Conservation (phyloP, 2,888 invertebrate genomes). For the Ophion slaviceki region DNA sequence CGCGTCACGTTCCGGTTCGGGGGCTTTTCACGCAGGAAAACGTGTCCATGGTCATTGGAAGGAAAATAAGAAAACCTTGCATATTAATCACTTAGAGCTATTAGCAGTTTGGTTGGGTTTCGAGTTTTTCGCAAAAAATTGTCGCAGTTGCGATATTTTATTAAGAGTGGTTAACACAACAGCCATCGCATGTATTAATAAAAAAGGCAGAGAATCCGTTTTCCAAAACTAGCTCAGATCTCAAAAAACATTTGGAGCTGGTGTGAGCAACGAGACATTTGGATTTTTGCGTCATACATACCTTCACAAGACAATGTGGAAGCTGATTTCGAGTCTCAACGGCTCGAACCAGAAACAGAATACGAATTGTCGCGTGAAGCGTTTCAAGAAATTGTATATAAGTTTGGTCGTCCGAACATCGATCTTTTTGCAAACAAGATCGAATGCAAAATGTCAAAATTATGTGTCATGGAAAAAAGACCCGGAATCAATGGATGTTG, state of each 20-base stretch:
- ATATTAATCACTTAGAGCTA: too few species aligned
- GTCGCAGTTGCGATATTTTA: too few species aligned
- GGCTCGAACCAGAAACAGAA: constrained; percentile 11
- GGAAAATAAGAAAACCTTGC: too few species aligned
- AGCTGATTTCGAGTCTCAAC: too few species aligned
- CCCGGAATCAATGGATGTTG: neutral
- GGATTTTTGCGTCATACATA: neutral
- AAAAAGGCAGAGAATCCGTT: too few species aligned
- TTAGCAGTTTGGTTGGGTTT: too few species aligned
- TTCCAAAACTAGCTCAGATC: neutral
- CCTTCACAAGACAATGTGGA: too few species aligned
- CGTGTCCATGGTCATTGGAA: neutral
- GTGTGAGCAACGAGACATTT: constrained; percentile 15
- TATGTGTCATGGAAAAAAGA: neutral
- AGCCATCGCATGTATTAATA: neutral
- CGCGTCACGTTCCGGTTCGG: constrained; percentile 13
- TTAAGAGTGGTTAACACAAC: neutral
- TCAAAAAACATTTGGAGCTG: constrained; percentile 26
- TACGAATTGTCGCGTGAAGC: neutral
- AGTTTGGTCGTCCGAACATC: neutral
- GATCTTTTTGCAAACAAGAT: constrained; percentile 7
- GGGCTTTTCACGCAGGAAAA: neutral
- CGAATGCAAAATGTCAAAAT: neutral
- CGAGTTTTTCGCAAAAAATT: too few species aligned
- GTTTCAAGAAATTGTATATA: neutral